These are phyloP conservation scores for Epiblema foenella DNA, from an alignment of 2,888 invertebrate genomes.

Conservation along the genomic window DNA sequence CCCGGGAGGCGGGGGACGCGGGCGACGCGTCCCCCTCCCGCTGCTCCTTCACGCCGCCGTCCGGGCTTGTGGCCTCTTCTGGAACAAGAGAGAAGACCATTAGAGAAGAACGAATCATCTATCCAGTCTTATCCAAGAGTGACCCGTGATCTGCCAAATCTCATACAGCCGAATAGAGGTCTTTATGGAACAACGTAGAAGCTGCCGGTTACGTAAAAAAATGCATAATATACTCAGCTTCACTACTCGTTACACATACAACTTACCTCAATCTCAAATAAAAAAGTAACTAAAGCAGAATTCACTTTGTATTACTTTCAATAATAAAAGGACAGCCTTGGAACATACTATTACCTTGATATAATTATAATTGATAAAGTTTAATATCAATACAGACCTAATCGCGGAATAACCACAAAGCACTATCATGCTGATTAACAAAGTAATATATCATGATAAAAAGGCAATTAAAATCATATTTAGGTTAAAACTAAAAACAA, in stretches of 20 bases:
- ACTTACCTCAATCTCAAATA: too few relatives aligned
- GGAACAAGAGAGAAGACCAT: slow-evolving; percentile 60
- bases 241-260: too few relatives aligned
- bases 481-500: slow-evolving; percentile 60
- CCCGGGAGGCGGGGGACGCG: slow-evolving; percentile 65
- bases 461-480: slow-evolving; percentile 56
- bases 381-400: slow-evolving; percentile 2
- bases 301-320: not conserved
- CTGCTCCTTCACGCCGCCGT: slow-evolving; percentile 85
- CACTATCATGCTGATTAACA: slow-evolving; percentile 28
- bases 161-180: too few relatives aligned
- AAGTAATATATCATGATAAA: slow-evolving; percentile 53
- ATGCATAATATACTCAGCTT: too few relatives aligned
- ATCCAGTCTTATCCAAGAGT: too few relatives aligned
- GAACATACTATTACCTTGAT: not conserved
- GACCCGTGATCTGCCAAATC: too few relatives aligned
- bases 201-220: too few relatives aligned
- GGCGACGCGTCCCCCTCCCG: slow-evolving; percentile 75
- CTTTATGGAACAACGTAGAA: too few relatives aligned
- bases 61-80: slow-evolving; percentile 86
- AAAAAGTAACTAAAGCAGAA: not conserved
- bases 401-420: slow-evolving; percentile 1
- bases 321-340: not conserved
- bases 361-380: not conserved
- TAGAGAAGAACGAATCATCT: slow-evolving; percentile 39